A percentile compares a stretch with the other conserved stretches of the same genome.
Evolutionary conservation across 2,113 vertebrate species (phyloP).

Genomic region (Colaptes auratus): DNA sequence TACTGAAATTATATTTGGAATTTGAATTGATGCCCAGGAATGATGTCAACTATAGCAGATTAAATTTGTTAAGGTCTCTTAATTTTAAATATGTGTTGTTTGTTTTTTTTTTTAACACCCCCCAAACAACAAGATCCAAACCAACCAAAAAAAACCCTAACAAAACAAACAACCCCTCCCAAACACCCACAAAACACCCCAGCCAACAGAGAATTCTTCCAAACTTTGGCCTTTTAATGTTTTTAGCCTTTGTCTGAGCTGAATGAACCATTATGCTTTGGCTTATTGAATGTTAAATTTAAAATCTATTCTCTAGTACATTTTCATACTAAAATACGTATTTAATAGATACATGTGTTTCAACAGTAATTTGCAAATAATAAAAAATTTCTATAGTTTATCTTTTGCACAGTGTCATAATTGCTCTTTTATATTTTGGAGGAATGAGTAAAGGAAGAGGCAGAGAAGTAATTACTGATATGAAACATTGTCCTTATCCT

Average conservation of each 20-base stretch:
- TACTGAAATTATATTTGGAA: slow-evolving; percentile 66
- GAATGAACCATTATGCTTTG: neutral
- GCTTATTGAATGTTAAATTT: neutral
- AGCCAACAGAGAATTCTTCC: slow-evolving; percentile 43
- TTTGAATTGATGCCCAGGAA: slow-evolving; percentile 59
- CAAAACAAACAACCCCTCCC: too few species aligned
- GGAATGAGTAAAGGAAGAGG: neutral
- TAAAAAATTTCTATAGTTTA: neutral
- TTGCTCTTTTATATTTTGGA: neutral
- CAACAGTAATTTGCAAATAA: slow-evolving; percentile 10
- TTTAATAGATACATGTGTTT: neutral
- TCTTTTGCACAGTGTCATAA: neutral
- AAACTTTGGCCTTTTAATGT: slow-evolving; percentile 26
- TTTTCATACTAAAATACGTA: neutral
- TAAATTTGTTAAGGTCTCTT: slow-evolving; percentile 51
- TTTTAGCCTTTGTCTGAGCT: slow-evolving; percentile 34
- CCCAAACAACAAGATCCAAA: too few species aligned
- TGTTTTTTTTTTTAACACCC: neutral
- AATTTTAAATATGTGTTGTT: slow-evolving; percentile 52
- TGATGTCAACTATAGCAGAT: slow-evolving; percentile 66
- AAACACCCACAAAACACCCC: neutral
- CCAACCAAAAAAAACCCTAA: neutral
- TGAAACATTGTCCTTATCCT: neutral
- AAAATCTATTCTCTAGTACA: neutral
- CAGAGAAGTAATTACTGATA: neutral